A percentile compares a stretch with the other conserved stretches of the same genome.
Conservation (phyloP, 2,113 vertebrate genomes). For the Chlorocebus sabaeus region DNA sequence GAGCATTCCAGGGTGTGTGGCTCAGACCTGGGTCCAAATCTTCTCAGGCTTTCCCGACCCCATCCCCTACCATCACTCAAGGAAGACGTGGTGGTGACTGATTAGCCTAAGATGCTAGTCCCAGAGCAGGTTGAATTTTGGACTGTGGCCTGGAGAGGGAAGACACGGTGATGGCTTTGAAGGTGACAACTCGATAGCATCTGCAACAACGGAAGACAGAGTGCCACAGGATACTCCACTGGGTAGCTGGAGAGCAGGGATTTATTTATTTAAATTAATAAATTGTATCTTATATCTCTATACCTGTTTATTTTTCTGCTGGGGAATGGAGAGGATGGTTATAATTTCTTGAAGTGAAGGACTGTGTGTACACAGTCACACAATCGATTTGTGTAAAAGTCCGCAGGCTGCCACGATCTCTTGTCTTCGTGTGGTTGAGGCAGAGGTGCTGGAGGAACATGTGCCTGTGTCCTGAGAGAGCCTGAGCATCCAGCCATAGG, state of each 20-base stretch:
- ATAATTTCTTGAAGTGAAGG: neutral
- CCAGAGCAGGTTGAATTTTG: neutral
- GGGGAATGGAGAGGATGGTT: neutral
- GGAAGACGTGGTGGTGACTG: neutral
- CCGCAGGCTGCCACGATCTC: accelerated
- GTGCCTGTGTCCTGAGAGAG: accelerated
- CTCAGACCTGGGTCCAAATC: accelerated
- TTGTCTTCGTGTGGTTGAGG: accelerated
- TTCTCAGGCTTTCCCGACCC: neutral
- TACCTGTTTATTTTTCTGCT: too few relatives aligned
- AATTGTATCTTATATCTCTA: neutral
- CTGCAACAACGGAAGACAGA: accelerated
- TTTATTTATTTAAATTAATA: neutral
- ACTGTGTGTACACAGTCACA: neutral
- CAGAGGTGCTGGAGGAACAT: accelerated
- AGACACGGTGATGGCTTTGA: accelerated
- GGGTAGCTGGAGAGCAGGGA: neutral
- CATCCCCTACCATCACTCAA: accelerated
- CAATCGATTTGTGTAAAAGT: accelerated
- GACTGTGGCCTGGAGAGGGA: too few relatives aligned
- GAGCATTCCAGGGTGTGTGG: accelerated
- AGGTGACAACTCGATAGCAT: accelerated
- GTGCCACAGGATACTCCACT: accelerated
- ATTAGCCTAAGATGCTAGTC: accelerated
- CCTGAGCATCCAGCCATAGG: accelerated